phyloP scores from a whole-genome alignment of 2,888 invertebrate genomes.

The Cheilosia urbana region DNA sequence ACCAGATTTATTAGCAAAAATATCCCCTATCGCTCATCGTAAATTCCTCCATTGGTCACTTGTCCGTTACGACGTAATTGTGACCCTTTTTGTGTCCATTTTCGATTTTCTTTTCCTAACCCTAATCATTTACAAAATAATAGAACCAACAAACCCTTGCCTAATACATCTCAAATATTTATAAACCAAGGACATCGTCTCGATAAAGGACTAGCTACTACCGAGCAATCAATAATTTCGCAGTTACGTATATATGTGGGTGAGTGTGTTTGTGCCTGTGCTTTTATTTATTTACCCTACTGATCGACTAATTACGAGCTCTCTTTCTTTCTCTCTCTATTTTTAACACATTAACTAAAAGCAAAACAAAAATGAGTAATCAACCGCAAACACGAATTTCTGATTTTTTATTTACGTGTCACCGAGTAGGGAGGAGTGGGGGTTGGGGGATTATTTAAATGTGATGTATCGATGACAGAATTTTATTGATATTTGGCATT shows the following conservation, averaged over 20 bases:
- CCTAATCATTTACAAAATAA: slow-evolving; percentile 32
- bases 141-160: slow-evolving; percentile 27
- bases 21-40: background rate
- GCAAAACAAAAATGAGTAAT: background rate
- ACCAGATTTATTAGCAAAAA: background rate
- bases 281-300: background rate
- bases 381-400: background rate
- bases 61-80: slow-evolving; percentile 44
- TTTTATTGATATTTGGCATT: no score
- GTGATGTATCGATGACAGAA: background rate
- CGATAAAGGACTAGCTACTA: slow-evolving; percentile 1
- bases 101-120: slow-evolving; percentile 1
- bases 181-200: slow-evolving; percentile 42
- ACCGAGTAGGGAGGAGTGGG: no score
- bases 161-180: slow-evolving; percentile 61
- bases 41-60: slow-evolving; percentile 31
- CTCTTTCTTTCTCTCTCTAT: background rate
- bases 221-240: slow-evolving; percentile 2
- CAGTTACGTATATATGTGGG: background rate
- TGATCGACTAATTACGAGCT: slow-evolving; percentile 4
- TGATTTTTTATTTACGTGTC: background rate
- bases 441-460: no score
- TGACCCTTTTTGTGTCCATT: slow-evolving; percentile 5
- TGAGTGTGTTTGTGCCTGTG: background rate
- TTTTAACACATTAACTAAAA: background rate